Percentiles rank a stretch among this genome's conserved stretches.
Conservation (phyloP, 2,797 vertebrate species). For the Brotula barbata region DNA sequence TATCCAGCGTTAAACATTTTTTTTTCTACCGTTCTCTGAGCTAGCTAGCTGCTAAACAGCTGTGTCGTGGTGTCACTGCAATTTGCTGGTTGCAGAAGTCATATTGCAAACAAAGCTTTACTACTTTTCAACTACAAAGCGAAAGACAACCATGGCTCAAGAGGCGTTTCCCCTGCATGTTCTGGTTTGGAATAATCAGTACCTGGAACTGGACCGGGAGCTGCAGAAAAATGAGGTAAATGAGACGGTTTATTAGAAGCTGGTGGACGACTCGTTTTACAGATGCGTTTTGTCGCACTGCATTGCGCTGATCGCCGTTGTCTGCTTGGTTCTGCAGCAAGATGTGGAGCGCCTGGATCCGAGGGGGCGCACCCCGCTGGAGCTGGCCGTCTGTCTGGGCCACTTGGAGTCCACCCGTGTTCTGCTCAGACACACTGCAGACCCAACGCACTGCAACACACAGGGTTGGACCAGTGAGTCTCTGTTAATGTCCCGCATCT, state of each 20-base stretch:
- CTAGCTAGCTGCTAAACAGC: constrained; percentile 48
- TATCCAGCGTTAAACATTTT: too few species aligned
- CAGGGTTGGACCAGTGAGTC: constrained; percentile 90
- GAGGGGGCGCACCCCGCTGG: constrained; percentile 88
- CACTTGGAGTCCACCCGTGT: constrained; percentile 90
- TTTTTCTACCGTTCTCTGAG: constrained; percentile 20
- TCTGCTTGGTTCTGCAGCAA: constrained; percentile 74
- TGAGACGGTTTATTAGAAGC: background rate
- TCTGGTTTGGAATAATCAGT: constrained; percentile 92
- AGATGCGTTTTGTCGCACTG: constrained; percentile 45
- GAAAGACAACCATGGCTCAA: constrained; percentile 72
- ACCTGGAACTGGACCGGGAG: constrained; percentile 88
- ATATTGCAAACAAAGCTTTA: constrained; percentile 33
- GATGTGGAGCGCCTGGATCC: constrained; percentile 87
- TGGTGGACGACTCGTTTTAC: constrained; percentile 6
- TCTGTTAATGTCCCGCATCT: background rate
- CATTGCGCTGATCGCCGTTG: constrained; percentile 56
- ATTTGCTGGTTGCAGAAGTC: constrained; percentile 44
- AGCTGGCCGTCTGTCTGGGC: constrained; percentile 91
- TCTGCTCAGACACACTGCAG: constrained; percentile 86
- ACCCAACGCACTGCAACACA: constrained; percentile 85
- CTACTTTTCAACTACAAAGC: constrained; percentile 16
- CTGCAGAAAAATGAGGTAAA: constrained; percentile 86
- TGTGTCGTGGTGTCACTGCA: constrained; percentile 43
- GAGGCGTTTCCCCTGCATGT: constrained; percentile 88